These are phyloP conservation scores for Trachymyrmex cornetzi DNA, from an alignment of 1,140 invertebrate species.

Conservation along the genomic window DNA sequence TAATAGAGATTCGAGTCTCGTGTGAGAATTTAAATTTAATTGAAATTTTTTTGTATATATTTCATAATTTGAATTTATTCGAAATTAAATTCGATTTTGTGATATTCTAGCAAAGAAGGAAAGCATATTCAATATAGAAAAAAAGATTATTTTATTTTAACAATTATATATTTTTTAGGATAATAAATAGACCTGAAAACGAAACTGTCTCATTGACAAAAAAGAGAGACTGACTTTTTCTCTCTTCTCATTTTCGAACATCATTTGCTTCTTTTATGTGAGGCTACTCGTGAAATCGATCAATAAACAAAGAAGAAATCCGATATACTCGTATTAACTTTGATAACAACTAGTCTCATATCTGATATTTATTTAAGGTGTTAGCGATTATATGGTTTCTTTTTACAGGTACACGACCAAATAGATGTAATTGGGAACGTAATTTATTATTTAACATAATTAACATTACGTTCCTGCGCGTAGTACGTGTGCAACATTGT, in stretches of 20 bases:
- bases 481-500: constrained; percentile 66
- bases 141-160: constrained; percentile 29
- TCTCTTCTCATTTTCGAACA: neutral
- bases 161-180: neutral
- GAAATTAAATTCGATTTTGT: constrained; percentile 24
- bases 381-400: constrained; percentile 65
- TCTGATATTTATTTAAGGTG: constrained; percentile 76
- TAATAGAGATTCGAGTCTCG: neutral
- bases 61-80: constrained; percentile 25
- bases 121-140: neutral
- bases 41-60: constrained; percentile 3
- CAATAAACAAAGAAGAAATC: constrained; percentile 18
- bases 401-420: constrained; percentile 76
- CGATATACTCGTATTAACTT: constrained; percentile 72
- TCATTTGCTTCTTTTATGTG: constrained; percentile 7
- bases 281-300: neutral
- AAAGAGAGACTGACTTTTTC: constrained; percentile 24
- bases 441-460: constrained; percentile 72
- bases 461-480: constrained; percentile 63
- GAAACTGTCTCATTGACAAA: constrained; percentile 29
- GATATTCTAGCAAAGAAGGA: neutral
- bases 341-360: constrained; percentile 82
- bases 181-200: constrained; percentile 31
- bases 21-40: constrained; percentile 19
- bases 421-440: constrained; percentile 76